Evolutionary conservation across 2,888 invertebrate species (phyloP).

Genomic region (Plusia festucae): DNA sequence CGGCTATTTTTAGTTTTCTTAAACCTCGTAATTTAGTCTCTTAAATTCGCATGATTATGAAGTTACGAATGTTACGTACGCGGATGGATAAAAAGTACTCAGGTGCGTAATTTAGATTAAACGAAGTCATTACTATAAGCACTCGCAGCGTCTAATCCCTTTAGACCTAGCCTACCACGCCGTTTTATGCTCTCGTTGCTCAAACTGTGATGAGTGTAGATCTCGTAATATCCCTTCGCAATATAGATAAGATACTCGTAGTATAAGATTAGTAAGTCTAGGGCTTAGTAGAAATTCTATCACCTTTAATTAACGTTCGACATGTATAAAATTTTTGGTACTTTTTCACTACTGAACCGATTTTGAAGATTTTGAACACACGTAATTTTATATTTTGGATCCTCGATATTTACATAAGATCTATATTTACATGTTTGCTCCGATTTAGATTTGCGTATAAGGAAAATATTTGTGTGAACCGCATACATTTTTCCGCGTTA

Average conservation of each 20-base stretch:
- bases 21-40: not conserved
- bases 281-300: not conserved
- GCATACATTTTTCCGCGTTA: not conserved
- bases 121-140: constrained; percentile 7
- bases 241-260: too few relatives aligned
- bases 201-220: constrained; percentile 3
- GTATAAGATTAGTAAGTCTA: not conserved
- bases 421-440: not conserved
- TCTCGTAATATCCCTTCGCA: too few relatives aligned
- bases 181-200: constrained; percentile 1
- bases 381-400: not conserved
- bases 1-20: not conserved
- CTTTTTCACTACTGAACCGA: too few relatives aligned
- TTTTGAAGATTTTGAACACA: too few relatives aligned
- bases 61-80: not conserved
- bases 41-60: not conserved
- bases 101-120: constrained; percentile 7
- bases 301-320: too few relatives aligned
- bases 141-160: not conserved
- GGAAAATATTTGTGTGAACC: not conserved
- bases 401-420: not conserved
- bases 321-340: too few relatives aligned
- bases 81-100: not conserved
- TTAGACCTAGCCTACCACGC: not conserved
- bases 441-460: not conserved